Evolutionary conservation across 2,888 invertebrate genomes (phyloP), one percentile per base, ranked within the genome.

Genomic region (Melikaiella ostensackeni): DNA sequence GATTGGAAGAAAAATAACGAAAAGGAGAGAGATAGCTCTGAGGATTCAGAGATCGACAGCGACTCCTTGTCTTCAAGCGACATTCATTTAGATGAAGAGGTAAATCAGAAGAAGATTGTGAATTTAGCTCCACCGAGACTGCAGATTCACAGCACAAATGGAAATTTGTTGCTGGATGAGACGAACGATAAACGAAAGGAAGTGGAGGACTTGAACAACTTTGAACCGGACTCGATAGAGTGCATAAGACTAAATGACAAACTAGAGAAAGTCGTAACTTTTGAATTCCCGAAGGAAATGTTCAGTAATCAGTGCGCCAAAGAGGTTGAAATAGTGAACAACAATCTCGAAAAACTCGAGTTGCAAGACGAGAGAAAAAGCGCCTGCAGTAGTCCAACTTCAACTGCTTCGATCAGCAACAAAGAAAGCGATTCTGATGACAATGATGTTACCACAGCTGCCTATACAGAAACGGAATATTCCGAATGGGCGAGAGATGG

Each of bases 401-500:
- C 96, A 0, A 87, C 92, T 0, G 82, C 80, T 0, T 90, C 90
- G 0, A 57, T 83, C 11, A 89, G 89, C 0, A 88, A 87, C 33
- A 90, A 88, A 63, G 89, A 89, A 27, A 92, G 92, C 0, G 95
- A 95, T 83, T 96, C 96, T 0, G 94, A 91, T 42, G 89, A 95
- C 75, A 94, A 94, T 2, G 96, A 96, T 84, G 93, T 93, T 1
- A 95, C 95, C 0, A 95, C 95, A 0, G 94, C 95, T 1, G 96
- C 95, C 3, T 92, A 97, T 16, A 97, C 97, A 0, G 97, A 97
- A 91, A 97, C 97, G 0, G 97, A 97, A 88, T 92, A 97, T n/a
- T 97, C 97, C 0, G 97, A 97, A 89, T 97, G 97, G 97, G 97
- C 96, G 0, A 94, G 96, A 5, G 97, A 97, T 86, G 96, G 95